Evolutionary conservation across 2,797 vertebrate genomes (phyloP), one percentile per base, ranked within the genome.

Genomic region (Oreochromis grahami): DNA sequence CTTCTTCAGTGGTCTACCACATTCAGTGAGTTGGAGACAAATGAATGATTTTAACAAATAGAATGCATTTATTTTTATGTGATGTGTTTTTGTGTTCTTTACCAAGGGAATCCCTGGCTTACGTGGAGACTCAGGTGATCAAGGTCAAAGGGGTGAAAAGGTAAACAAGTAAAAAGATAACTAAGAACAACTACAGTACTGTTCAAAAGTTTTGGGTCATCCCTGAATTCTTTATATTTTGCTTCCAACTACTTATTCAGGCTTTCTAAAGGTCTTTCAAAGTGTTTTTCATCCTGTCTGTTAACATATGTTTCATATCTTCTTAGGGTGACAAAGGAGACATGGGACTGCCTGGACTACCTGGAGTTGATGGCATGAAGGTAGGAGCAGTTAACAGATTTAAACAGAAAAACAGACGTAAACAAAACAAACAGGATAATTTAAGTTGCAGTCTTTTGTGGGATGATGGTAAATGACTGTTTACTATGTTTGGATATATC

Each of bases 321-420:
- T 48, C 68, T 77, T 88, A 98, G 98, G 98, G 98, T 0, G 96
- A 96, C 80, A 97, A 96, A 88, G 98, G 98, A 83, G 96, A 96
- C 29, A 68, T 87, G 48, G 96, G 96, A 7, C 78, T 88, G 8
- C 65, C 50, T 21, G 96, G 96, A 88, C 81, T 88, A 50, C 84
- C 89, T 51, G 96, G 96, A 84, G 48, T 2, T 24, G 88, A 93
- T n/a, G 93, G 91, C 13, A 45, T n/a, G 5, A 95, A 96, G 91
- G 95, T 95, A 84, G 48, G 80, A 78, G 38, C 9, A 53, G 36
- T 26, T 17, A 10, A 45, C 65, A 45, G 3, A 15, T 56, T 84
- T 21, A 68, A 50, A 41, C 13, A 17, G n/a, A n/a, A 50, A 74
- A 74, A 74, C 10, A 4, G 70, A 32, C 3, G 3, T 48, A n/a